phyloP scores from a whole-genome alignment of 2,113 vertebrate genomes.

The Oceanites oceanicus region DNA sequence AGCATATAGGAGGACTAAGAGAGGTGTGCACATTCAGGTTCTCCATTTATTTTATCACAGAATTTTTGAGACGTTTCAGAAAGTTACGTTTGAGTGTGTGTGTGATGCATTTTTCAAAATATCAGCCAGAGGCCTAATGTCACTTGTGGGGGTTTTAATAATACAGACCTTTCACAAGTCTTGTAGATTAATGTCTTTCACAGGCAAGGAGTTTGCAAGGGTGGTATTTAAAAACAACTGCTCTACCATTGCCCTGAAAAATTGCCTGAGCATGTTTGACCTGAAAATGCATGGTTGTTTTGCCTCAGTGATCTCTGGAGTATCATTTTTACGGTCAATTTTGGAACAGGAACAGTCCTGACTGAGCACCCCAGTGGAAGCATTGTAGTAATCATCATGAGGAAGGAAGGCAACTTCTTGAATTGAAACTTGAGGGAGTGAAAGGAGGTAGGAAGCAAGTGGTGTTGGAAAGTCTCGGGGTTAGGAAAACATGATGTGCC shows the following conservation, averaged over 20 bases:
- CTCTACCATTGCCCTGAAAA: not conserved
- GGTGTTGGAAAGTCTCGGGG: rapidly evolving
- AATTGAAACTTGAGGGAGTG: not conserved
- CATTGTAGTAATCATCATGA: not conserved
- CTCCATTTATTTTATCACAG: not conserved
- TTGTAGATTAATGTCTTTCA: not conserved
- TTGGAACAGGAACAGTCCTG: not conserved
- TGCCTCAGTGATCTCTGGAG: not conserved
- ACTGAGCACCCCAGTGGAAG: not conserved
- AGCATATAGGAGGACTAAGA: not conserved
- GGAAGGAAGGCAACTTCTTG: not conserved
- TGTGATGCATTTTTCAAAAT: not conserved
- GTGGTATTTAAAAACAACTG: not conserved
- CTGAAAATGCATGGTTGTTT: not conserved
- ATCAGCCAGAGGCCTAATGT: not conserved
- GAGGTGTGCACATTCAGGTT: rapidly evolving
- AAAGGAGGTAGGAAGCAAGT: not conserved
- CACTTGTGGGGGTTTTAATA: not conserved
- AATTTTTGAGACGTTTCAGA: not conserved
- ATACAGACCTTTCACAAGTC: not conserved
- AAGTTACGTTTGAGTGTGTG: not conserved
- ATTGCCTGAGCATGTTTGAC: not conserved
- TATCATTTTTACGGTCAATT: not conserved
- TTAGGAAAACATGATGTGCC: not conserved
- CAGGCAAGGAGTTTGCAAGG: not conserved